Evolutionary conservation across 2,113 vertebrate species (phyloP).

Genomic region (Phrynosoma platyrhinos): DNA sequence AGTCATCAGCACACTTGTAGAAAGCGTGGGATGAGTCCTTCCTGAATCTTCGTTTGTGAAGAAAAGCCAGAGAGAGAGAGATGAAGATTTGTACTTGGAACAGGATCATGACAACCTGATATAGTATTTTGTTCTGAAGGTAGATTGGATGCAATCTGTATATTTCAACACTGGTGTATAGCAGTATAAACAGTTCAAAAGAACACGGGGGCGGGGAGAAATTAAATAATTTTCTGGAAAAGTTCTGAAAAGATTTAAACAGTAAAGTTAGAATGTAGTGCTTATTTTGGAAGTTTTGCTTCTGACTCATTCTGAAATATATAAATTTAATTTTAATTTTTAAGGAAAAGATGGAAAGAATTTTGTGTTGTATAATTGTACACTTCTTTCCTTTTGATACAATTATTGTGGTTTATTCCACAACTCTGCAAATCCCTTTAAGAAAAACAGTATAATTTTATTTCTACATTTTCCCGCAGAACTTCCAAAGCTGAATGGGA

Average conservation of each 20-base stretch:
- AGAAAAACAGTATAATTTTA: not conserved
- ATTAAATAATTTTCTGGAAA: not conserved
- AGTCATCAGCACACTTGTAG: no score
- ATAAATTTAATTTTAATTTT: not conserved
- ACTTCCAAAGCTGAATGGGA: not conserved
- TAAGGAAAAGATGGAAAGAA: slow-evolving; percentile 3
- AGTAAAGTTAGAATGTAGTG: not conserved
- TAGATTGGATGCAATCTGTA: not conserved
- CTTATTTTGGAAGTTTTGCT: not conserved
- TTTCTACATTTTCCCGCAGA: not conserved
- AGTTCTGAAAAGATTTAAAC: not conserved
- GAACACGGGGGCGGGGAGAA: not conserved
- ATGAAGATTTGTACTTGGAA: not conserved
- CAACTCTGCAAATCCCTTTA: not conserved
- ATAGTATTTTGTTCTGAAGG: slow-evolving; percentile 49
- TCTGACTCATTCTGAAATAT: not conserved
- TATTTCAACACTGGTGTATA: slow-evolving; percentile 48
- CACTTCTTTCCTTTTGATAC: slow-evolving; percentile 23
- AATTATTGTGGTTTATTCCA: slow-evolving; percentile 30
- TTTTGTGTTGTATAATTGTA: slow-evolving; percentile 41
- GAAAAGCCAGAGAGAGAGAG: no score
- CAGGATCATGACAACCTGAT: not conserved
- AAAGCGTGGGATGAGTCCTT: no score
- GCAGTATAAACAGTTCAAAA: slow-evolving; percentile 34
- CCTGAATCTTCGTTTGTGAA: no score